phyloP scores from a whole-genome alignment of 2,113 vertebrate genomes.

The Murina feae region DNA sequence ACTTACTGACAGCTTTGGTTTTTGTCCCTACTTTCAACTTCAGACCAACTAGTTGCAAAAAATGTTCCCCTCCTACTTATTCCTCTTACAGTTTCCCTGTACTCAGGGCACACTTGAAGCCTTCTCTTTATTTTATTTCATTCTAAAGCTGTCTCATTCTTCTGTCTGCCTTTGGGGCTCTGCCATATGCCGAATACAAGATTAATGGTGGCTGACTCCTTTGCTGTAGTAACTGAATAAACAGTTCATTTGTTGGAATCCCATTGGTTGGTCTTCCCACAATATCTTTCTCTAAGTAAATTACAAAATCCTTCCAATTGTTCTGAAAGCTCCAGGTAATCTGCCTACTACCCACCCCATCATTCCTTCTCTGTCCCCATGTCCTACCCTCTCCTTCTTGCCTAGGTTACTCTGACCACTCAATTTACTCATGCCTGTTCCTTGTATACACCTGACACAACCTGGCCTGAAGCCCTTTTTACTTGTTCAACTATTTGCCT shows the following conservation, averaged over 20 bases:
- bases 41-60: background rate
- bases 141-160: background rate
- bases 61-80: no score
- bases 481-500: background rate
- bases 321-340: background rate
- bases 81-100: background rate
- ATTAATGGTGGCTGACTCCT: background rate
- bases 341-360: no score
- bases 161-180: background rate
- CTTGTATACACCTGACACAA: background rate
- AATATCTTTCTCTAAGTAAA: background rate
- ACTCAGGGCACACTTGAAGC: background rate
- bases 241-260: background rate
- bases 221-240: background rate
- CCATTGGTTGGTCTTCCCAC: background rate
- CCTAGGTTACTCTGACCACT: background rate
- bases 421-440: background rate
- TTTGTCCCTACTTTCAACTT: background rate
- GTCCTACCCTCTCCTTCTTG: background rate
- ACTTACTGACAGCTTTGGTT: background rate
- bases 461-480: background rate
- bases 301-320: background rate
- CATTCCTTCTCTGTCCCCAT: background rate
- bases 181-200: background rate
- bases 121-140: background rate